Evolutionary conservation across 2,797 vertebrate species (phyloP).

Genomic region (Dallia pectoralis): DNA sequence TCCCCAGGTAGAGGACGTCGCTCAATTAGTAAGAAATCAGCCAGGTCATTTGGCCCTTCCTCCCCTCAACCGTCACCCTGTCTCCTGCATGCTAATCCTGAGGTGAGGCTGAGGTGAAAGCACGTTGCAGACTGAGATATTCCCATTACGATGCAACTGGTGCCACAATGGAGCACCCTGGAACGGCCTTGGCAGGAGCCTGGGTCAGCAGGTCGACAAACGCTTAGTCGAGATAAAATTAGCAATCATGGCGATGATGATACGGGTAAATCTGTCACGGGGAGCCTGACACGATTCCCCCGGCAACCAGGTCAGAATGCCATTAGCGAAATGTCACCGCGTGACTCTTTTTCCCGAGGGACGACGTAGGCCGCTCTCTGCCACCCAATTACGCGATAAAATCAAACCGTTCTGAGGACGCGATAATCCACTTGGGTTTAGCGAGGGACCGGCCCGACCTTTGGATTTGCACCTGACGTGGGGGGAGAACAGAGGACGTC

Average conservation of each 20-base stretch:
- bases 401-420: constrained; percentile 45
- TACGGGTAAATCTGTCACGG: constrained; percentile 52
- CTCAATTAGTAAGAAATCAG: constrained; percentile 71
- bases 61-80: constrained; percentile 52
- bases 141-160: constrained; percentile 48
- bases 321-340: constrained; percentile 70
- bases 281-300: constrained; percentile 52
- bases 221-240: constrained; percentile 59
- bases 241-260: constrained; percentile 56
- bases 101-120: constrained; percentile 42
- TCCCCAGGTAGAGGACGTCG: constrained; percentile 62
- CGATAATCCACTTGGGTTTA: constrained; percentile 32
- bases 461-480: constrained; percentile 25
- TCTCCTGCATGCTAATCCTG: constrained; percentile 66
- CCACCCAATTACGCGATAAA: constrained; percentile 54
- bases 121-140: constrained; percentile 38
- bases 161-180: constrained; percentile 36
- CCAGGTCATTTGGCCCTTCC: constrained; percentile 67
- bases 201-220: constrained; percentile 58
- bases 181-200: constrained; percentile 41
- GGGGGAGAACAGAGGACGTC: constrained; percentile 11
- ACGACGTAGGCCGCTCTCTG: constrained; percentile 34
- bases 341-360: constrained; percentile 61
- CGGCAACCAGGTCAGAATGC: constrained; percentile 57
- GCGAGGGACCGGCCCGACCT: constrained; percentile 25